Base-by-base conservation (phyloP, 2,888 invertebrate species). In the Plebejus argus region DNA sequence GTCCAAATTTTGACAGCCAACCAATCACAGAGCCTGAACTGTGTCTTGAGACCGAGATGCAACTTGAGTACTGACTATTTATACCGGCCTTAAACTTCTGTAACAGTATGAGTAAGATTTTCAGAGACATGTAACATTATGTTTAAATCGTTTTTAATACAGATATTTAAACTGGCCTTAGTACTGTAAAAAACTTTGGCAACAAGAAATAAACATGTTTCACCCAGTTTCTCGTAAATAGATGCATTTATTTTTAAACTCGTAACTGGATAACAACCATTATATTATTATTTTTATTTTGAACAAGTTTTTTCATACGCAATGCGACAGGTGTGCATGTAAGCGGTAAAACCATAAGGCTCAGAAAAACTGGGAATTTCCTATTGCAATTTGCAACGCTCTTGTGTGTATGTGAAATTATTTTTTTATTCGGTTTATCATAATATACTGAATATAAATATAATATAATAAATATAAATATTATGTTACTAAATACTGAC, bases 321-420 rank as follows among this genome's bases (percentile, higher is more conserved):
- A 71, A 8, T 70, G 39, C 49, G 49, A 74, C 74, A 53, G 74
- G 74, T 74, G 74, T 53, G 20, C 12, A 18, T 53, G 49, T 74
- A 15, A 66, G 20, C 71, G 20, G 39, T 70, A 20, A 39, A 72
- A 72, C 72, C 72, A 49, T 72, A 72, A 20, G 49, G 23, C 23
- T 72, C 39, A 49, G 5, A 72, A 72, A 72, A 72, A 72, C 49
- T 49, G 45, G 72, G 45, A 49, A 49, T 45, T 72, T 39, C 71
- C 23, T 72, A 49, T 72, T 72, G 23, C 66, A 33, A 28, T n/a
- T n/a, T 2, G 28, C 28, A 28, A 28, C 23, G 28, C 15, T 18
- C 66, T 33, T 66, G 28, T 15, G 33, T 66, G 4, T 66, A 66
- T 28, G 28, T 15, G 12, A 28, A 33, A 28, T 66, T 18, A 5